These are phyloP conservation scores for Halcyon senegalensis DNA, from an alignment of 2,113 vertebrate species.

Conservation along the genomic window DNA sequence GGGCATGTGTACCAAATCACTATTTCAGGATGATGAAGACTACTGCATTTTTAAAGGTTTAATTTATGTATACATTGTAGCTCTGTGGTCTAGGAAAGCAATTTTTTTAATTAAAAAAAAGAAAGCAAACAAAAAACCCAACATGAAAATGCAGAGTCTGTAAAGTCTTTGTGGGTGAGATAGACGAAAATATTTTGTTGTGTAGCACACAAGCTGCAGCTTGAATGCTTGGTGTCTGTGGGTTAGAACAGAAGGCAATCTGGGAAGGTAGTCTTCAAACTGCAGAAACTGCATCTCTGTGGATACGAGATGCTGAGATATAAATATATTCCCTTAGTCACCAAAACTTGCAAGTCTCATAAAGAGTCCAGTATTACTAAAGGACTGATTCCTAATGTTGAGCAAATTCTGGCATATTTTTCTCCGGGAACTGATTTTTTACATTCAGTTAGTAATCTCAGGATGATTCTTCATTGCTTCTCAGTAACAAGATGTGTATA, in stretches of 20 bases:
- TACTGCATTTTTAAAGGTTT: background rate
- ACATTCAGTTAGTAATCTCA: background rate
- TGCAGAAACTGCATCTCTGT: background rate
- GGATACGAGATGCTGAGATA: background rate
- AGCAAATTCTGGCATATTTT: background rate
- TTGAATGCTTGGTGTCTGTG: background rate
- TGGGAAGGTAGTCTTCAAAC: background rate
- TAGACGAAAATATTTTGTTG: background rate
- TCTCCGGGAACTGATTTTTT: background rate
- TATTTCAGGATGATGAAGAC: background rate
- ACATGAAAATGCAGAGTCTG: background rate
- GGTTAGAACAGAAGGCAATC: background rate
- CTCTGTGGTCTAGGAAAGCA: background rate
- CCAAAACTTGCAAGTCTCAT: background rate
- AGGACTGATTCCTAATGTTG: background rate
- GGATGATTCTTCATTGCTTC: background rate
- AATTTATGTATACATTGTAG: rapidly evolving
- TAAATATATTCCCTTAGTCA: background rate
- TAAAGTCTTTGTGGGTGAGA: background rate
- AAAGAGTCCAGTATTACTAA: background rate
- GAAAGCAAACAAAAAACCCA: no score
- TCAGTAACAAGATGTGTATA: background rate
- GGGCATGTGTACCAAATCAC: background rate
- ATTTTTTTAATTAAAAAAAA: background rate
- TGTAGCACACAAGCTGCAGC: background rate